phyloP scores from a whole-genome alignment of 2,797 vertebrate species.

The Clarias fuscus region DNA sequence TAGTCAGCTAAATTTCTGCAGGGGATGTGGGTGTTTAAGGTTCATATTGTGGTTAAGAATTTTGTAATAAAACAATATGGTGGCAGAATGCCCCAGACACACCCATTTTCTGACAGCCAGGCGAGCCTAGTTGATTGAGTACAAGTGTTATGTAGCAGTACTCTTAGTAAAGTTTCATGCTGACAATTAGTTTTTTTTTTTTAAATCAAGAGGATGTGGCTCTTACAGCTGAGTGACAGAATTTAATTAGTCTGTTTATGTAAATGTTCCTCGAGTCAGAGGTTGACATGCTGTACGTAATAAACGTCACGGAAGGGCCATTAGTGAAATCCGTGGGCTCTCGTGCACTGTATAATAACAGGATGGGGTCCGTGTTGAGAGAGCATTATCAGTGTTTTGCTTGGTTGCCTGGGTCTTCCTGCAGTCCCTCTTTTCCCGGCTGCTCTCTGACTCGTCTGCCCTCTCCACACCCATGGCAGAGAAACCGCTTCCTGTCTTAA shows the following conservation, averaged over 20 bases:
- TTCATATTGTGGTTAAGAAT: neutral
- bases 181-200: neutral
- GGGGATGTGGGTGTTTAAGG: neutral
- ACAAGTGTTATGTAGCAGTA: neutral
- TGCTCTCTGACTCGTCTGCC: conserved; percentile 76
- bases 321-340: conserved; percentile 43
- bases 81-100: neutral
- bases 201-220: neutral
- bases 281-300: conserved; percentile 19
- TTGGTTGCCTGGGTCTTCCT: conserved; percentile 74
- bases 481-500: conserved; percentile 60
- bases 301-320: conserved; percentile 26
- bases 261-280: conserved; percentile 20
- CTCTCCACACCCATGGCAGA: conserved; percentile 59
- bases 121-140: neutral
- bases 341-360: conserved; percentile 70
- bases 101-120: neutral
- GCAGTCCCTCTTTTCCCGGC: conserved; percentile 66
- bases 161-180: neutral
- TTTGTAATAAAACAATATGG: neutral
- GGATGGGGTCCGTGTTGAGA: conserved; percentile 73
- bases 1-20: too few relatives aligned
- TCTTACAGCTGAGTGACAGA: neutral
- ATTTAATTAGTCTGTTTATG: conserved; percentile 32
- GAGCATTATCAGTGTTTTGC: conserved; percentile 75